Evolutionary conservation across 1,140 invertebrate genomes (phyloP).

Genomic region (Carposina sasakii): DNA sequence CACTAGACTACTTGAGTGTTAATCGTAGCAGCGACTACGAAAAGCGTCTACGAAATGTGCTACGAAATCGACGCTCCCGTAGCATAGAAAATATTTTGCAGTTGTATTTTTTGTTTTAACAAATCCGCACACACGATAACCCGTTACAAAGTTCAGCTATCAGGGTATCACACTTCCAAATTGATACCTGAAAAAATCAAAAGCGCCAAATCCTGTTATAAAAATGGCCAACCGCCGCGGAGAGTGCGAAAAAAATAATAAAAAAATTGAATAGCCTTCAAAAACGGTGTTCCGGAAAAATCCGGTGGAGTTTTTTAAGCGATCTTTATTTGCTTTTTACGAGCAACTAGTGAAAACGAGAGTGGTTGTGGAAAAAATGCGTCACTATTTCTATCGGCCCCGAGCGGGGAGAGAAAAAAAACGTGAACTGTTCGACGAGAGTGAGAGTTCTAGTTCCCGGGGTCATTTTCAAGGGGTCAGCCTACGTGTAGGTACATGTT

Average conservation of each 20-base stretch:
- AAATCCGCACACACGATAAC: no score
- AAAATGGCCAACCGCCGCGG: conserved; percentile 29
- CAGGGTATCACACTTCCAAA: no score
- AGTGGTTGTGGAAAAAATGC: conserved; percentile 61
- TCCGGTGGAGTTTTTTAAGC: conserved; percentile 53
- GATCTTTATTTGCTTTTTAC: conserved; percentile 66
- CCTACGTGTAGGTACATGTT: no score
- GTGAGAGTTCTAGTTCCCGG: conserved; percentile 65
- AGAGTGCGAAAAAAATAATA: conserved; percentile 40
- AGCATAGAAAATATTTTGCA: no score
- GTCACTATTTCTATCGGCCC: conserved; percentile 66
- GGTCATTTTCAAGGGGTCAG: no score
- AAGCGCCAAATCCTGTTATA: conserved; percentile 18
- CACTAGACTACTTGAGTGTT: no score
- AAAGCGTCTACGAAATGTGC: no score
- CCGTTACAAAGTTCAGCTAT: no score
- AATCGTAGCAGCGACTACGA: no score
- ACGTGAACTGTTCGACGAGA: conserved; percentile 46
- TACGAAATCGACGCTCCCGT: no score
- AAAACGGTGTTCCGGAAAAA: conserved; percentile 42
- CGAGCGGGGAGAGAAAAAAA: conserved; percentile 52
- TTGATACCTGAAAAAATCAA: conserved; percentile 18
- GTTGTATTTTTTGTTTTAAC: no score
- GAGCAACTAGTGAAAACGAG: conserved; percentile 61
- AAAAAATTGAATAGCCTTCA: conserved; percentile 57